Evolutionary conservation across 2,113 vertebrate genomes (phyloP).

Genomic region (Myanophis thanlyinensis): DNA sequence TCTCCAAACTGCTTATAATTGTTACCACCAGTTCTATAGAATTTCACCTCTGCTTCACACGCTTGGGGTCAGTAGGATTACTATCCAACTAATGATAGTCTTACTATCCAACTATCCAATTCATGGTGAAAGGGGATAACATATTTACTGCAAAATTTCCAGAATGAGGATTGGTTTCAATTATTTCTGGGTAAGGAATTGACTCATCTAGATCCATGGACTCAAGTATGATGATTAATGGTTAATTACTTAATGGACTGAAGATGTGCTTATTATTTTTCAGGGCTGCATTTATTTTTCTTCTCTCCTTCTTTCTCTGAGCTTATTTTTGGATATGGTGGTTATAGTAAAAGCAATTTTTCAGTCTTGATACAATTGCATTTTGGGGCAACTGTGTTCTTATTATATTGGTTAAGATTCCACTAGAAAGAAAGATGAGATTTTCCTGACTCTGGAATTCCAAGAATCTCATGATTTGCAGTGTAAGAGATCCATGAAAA

Average conservation of each 20-base stretch:
- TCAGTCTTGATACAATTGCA: not conserved
- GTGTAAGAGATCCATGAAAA: not conserved
- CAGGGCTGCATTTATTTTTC: not conserved
- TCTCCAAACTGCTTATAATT: no score
- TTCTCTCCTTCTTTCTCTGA: not conserved
- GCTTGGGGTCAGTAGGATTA: not conserved
- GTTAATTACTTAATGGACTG: not conserved
- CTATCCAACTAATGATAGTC: not conserved
- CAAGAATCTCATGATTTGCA: not conserved
- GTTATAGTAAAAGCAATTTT: not conserved
- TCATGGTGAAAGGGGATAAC: not conserved
- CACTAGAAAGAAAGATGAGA: not conserved
- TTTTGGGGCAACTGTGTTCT: not conserved
- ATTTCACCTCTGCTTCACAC: no score
- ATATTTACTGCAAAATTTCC: not conserved
- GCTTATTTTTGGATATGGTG: not conserved
- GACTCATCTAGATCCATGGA: not conserved
- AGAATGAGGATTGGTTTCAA: not conserved
- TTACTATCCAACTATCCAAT: not conserved
- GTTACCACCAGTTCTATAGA: no score
- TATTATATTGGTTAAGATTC: not conserved
- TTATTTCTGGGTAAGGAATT: not conserved
- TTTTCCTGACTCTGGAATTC: not conserved
- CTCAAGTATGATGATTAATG: not conserved
- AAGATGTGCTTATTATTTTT: not conserved